These are phyloP conservation scores for Pangasius mekongensis DNA, from an alignment of 2,797 vertebrate species.

Conservation along the genomic window DNA sequence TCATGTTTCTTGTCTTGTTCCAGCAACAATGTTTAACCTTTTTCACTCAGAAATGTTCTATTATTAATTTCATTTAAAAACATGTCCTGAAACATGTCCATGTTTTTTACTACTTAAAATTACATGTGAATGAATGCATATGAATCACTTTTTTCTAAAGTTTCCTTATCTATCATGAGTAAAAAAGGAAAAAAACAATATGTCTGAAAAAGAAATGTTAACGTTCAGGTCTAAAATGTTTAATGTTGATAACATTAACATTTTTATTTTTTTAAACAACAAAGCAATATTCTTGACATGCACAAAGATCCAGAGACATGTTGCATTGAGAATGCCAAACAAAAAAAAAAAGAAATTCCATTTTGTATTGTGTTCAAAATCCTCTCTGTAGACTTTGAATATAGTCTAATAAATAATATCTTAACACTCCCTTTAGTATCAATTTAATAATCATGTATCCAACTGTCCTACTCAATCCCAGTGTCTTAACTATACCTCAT, in stretches of 20 bases:
- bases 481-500: neutral
- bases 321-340: neutral
- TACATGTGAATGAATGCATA: neutral
- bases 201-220: neutral
- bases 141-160: neutral
- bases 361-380: neutral
- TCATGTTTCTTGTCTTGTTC: neutral
- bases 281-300: no score
- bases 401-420: neutral
- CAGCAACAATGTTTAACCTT: neutral
- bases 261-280: no score
- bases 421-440: neutral
- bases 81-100: neutral
- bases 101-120: neutral
- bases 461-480: neutral
- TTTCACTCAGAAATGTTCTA: neutral
- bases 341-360: neutral
- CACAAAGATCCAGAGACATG: neutral
- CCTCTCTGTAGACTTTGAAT: neutral
- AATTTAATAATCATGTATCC: neutral
- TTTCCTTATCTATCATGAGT: neutral
- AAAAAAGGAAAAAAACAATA: neutral
- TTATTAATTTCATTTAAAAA: neutral
- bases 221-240: neutral
- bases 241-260: neutral